Evolutionary conservation across 2,888 invertebrate species (phyloP), one percentile per base, ranked within the genome.

Genomic region (Timandra comae): DNA sequence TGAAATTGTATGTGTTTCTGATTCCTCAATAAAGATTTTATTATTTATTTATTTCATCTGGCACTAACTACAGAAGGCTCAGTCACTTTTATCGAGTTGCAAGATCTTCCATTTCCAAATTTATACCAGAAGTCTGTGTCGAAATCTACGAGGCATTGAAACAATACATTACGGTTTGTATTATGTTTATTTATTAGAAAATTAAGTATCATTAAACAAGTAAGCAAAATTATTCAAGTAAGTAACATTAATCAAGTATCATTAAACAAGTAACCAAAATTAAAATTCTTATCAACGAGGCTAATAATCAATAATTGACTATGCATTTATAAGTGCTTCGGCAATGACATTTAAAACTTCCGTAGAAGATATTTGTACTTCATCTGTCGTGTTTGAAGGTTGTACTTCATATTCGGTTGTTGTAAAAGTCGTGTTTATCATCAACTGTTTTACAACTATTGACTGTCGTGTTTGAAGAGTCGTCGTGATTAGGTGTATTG

Each of bases 41-140:
- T n/a, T n/a, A n/a, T n/a, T n/a, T n/a, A n/a, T n/a, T n/a, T n/a
- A n/a, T n/a, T n/a, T 24, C 31, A 13, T 25, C 31, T 25, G 31
- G 31, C 24, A 31, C 25, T 24, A 31, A 25, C 25, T 31, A 31
- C 25, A 24, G 31, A 19, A 31, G 24, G 24, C 31, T 31, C 24
- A 31, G 31, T 31, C 24, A 31, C 11, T 31, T 31, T 31, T 31
- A 31, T 25, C 31, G 31, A 25, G 31, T 31, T 24, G 13, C 25
- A 13, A 31, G 25, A 19, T 25, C 16, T 16, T 25, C 31, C 19
- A 31, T 25, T n/a, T 27, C 27, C 3, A 27, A 16, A 27, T 27
- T 27, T 16, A 27, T 27, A 27, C 27, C 27, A 27, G 23, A 30
- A 23, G 20, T 29, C 20, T 29, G 20, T 30, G 22, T 24, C 11